These are phyloP conservation scores for rabbit (Oryctolagus cuniculus) DNA, from an alignment of 2,113 vertebrate genomes.

Conservation along the genomic window DNA sequence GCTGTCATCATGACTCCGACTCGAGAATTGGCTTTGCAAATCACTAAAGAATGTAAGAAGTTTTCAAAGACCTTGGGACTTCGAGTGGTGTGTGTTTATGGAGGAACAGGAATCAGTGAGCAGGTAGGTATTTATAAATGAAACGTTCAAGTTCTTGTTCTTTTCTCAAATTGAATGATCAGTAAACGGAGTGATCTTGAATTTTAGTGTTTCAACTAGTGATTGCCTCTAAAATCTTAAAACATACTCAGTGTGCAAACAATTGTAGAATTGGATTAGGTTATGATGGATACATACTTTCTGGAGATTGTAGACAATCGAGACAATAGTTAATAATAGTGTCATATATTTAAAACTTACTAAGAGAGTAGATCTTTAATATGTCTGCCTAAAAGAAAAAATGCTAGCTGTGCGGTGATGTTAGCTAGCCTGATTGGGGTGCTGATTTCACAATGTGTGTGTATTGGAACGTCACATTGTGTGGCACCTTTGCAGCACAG, in stretches of 20 bases:
- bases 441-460: background rate
- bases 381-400: background rate
- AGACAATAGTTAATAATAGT: background rate
- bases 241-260: background rate
- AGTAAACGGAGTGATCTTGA: conserved; percentile 25
- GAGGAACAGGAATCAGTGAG: conserved; percentile 99
- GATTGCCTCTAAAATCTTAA: conserved; percentile 36
- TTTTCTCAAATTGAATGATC: conserved; percentile 29
- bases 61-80: conserved; percentile 97
- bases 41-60: conserved; percentile 99
- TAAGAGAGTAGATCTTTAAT: background rate
- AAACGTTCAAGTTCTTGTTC: background rate
- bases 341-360: background rate
- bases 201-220: conserved; percentile 51
- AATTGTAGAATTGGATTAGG: conserved; percentile 13
- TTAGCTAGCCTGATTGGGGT: background rate
- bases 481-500: too few species aligned
- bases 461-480: background rate
- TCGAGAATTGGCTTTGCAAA: conserved; percentile 97
- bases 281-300: background rate
- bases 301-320: background rate
- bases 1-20: conserved; percentile 99
- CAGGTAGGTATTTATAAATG: conserved; percentile 90
- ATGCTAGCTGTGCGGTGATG: background rate
- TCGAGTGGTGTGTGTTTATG: conserved; percentile 98